Conservation (phyloP, 2,888 invertebrate species). For the Archips xylosteana region DNA sequence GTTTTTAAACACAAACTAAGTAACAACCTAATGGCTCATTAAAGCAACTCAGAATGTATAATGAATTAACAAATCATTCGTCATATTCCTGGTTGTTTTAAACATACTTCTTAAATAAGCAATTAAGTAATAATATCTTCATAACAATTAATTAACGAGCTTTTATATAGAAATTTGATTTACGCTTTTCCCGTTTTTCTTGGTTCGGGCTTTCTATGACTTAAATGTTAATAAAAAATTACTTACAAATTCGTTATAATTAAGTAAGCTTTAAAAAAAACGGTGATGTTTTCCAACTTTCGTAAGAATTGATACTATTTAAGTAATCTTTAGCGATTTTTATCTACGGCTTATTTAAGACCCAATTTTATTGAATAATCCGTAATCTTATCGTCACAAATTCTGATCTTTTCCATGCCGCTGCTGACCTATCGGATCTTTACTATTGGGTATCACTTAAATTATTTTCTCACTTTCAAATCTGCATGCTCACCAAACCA, state of each 20-base stretch:
- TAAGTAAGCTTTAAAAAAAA: too few relatives aligned
- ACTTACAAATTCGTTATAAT: neutral
- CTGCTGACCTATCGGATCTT: conserved; percentile 79
- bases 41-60: too few relatives aligned
- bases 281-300: too few relatives aligned
- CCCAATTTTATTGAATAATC: conserved; percentile 28
- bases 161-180: conserved; percentile 19
- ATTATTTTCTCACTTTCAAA: conserved; percentile 56
- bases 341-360: neutral
- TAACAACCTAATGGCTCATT: too few relatives aligned
- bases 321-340: too few relatives aligned
- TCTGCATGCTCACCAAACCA: conserved; percentile 61
- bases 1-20: too few relatives aligned
- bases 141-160: neutral
- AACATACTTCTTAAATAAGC: too few relatives aligned
- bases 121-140: too few relatives aligned
- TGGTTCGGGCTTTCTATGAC: conserved; percentile 32
- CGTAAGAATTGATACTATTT: too few relatives aligned
- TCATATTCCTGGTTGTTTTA: too few relatives aligned
- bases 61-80: too few relatives aligned
- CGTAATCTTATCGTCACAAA: conserved; percentile 78
- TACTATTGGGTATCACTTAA: conserved; percentile 75
- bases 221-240: neutral
- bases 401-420: conserved; percentile 79
- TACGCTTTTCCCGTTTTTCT: conserved; percentile 14